A percentile compares a stretch with the other conserved stretches of the same genome.
Evolutionary conservation across 2,797 vertebrate species (phyloP).

Genomic region (Sarcoramphus papa): DNA sequence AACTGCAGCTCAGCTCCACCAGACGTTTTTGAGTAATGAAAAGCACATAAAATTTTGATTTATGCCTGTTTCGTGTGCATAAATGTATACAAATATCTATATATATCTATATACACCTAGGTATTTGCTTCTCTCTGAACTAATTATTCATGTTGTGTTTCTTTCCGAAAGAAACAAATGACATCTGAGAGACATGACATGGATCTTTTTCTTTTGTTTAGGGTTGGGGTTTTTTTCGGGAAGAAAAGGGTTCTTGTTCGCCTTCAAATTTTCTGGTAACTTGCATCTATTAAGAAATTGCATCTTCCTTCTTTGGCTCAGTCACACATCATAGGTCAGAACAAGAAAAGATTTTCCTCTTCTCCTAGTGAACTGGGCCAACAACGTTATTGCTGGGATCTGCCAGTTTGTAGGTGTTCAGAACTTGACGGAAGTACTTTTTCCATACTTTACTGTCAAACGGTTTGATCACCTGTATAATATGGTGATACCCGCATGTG

Average conservation of each 20-base stretch:
- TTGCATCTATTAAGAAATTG: not conserved
- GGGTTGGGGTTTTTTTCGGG: accelerated
- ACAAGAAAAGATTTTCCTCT: not conserved
- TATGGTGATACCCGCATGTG: not conserved
- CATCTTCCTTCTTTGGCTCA: not conserved
- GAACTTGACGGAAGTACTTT: not conserved
- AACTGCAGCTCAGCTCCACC: not conserved
- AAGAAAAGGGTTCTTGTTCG: not conserved
- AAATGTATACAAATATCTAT: not conserved
- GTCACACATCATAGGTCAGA: not conserved
- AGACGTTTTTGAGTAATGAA: not conserved
- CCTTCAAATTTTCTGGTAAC: not conserved
- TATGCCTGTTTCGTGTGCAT: not conserved
- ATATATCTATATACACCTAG: not conserved
- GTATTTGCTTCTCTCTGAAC: not conserved
- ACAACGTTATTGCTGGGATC: not conserved
- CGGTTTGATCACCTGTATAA: not conserved
- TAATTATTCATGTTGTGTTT: not conserved
- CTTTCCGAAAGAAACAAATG: not conserved
- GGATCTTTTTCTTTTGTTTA: not conserved
- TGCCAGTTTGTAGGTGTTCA: not conserved
- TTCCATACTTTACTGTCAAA: not conserved
- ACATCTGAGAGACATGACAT: not conserved
- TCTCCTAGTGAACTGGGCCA: not conserved
- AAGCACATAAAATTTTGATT: not conserved